Conservation (phyloP, 1,140 invertebrate genomes). For the Apis florea region DNA sequence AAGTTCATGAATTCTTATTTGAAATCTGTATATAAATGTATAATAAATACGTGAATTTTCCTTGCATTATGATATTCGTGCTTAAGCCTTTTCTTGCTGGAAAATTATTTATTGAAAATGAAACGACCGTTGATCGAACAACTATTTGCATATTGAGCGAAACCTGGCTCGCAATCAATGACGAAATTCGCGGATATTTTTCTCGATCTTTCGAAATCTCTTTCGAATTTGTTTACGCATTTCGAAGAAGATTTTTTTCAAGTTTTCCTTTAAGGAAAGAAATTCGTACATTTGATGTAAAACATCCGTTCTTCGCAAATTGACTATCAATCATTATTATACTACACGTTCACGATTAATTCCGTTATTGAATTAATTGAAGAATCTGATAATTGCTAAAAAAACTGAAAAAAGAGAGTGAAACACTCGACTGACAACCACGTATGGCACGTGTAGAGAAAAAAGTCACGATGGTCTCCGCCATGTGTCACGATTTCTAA, state of each 20-base stretch:
- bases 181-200: background rate
- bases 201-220: background rate
- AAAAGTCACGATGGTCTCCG: background rate
- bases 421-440: background rate
- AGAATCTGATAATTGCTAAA: background rate
- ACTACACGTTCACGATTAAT: too few relatives aligned
- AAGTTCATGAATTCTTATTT: background rate
- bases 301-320: background rate
- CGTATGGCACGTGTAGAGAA: background rate
- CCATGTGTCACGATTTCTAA: slow-evolving; percentile 36
- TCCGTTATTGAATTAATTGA: too few relatives aligned
- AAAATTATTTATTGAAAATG: slow-evolving; percentile 12
- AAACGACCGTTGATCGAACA: background rate
- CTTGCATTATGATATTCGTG: background rate
- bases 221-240: too few relatives aligned
- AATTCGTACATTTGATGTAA: background rate
- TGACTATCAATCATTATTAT: too few relatives aligned
- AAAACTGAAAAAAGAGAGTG: background rate
- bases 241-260: background rate
- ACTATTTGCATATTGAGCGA: background rate
- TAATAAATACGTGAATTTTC: background rate
- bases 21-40: background rate
- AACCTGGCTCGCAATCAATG: background rate
- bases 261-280: background rate
- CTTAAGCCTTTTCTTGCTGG: background rate